Evolutionary conservation across 2,888 invertebrate species (phyloP), one percentile per base, ranked within the genome.

Genomic region (Desoria tigrina): DNA sequence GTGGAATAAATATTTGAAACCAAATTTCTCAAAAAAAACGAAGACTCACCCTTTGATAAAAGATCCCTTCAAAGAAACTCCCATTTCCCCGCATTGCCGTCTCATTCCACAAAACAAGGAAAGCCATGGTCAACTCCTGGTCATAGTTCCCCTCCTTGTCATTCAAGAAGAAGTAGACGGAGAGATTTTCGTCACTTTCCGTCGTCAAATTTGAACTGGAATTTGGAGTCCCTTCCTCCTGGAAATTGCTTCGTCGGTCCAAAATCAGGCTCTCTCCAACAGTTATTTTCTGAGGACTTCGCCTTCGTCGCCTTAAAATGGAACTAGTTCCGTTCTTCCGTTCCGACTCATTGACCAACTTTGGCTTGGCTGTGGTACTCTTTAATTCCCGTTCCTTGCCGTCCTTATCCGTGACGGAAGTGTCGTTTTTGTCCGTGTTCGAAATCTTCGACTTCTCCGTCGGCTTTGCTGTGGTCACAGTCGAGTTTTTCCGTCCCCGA

Each of bases 81-180:
- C 4, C 28, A 32, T 32, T 55, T 28, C 26, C 23, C 16, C 21
- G 3, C 16, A 28, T 27, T 56, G 61, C 56, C 21, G 68, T 58
- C 55, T 60, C 65, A 62, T 69, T 72, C 77, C 77, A 77, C 39
- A 77, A 51, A 6, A 61, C 60, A n/a, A 73, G 63, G 70, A 78
- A 77, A 39, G 73, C 69, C 62, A 77, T 75, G 42, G 77, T 78
- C 57, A 78, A 71, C 16, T 71, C 60, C 56, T 74, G 67, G 62
- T 77, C 76, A 62, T 77, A 78, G 45, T 63, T 71, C 26, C 77
- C 77, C 53, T 66, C 64, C 45, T 71, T 72, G 69, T 78, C 74
- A 26, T 69, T 74, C 42, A 78, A 54, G 61, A 77, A 77, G 56
- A 78, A 71, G 45, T 74, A 74, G 26, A 78, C 76, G 45, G 71